Conservation (phyloP, 2,888 invertebrate species). For the Aradus depressus region DNA sequence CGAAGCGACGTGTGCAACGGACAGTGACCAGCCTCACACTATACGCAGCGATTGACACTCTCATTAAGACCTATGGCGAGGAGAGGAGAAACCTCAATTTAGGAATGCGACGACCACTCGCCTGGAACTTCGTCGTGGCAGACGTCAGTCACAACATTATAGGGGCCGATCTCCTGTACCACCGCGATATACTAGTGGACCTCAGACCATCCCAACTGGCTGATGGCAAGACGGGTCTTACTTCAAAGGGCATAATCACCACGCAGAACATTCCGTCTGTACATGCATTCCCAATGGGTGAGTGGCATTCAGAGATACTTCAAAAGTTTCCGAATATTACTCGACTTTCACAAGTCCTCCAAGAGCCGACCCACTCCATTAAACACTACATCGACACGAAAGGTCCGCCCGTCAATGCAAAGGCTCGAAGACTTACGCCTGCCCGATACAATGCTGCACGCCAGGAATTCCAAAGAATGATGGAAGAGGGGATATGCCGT, state of each 20-base stretch:
- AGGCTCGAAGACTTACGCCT: constrained; percentile 25
- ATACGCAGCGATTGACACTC: constrained; percentile 13
- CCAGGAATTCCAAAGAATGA: constrained; percentile 12
- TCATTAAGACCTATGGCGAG: constrained; percentile 13
- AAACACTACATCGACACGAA: constrained; percentile 14
- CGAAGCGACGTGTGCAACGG: neutral
- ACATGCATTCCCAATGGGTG: constrained; percentile 2
- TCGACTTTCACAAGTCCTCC: constrained; percentile 7
- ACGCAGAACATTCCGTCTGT: neutral
- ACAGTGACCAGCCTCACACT: neutral
- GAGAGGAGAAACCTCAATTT: constrained; percentile 2
- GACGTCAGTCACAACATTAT: constrained; percentile 11
- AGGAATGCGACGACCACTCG: constrained; percentile 14
- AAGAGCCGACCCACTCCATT: constrained; percentile 2
- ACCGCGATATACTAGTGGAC: constrained; percentile 15
- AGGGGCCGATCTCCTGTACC: constrained; percentile 15
- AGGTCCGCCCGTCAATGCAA: constrained; percentile 33
- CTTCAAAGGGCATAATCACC: neutral
- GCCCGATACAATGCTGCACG: constrained; percentile 33
- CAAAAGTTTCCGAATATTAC: constrained; percentile 11
- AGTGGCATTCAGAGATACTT: constrained; percentile 5
- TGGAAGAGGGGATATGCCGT: constrained; percentile 19
- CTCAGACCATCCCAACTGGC: constrained; percentile 9
- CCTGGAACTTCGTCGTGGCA: constrained; percentile 17
- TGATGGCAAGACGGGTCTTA: too few species aligned